phyloP scores from a whole-genome alignment of 2,888 invertebrate genomes.

The Eupithecia vulgata region DNA sequence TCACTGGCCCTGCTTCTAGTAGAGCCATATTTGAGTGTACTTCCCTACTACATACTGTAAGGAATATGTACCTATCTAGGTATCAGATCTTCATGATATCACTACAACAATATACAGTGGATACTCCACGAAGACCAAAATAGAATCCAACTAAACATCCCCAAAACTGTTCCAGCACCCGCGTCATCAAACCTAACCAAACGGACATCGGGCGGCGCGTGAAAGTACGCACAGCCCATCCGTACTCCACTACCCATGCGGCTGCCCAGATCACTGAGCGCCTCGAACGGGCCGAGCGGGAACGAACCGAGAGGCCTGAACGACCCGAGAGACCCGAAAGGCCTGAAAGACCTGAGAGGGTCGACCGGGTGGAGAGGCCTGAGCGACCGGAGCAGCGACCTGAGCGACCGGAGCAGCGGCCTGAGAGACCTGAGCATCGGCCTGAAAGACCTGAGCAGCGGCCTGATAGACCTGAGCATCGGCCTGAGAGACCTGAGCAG shows the following conservation, averaged over 20 bases:
- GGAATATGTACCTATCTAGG: no score
- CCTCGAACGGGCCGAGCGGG: conserved; percentile 40
- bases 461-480: conserved; percentile 60
- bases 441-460: conserved; percentile 61
- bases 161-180: conserved; percentile 86
- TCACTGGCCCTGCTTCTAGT: no score
- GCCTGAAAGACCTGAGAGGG: conserved; percentile 59
- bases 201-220: conserved; percentile 95
- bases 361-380: conserved; percentile 61
- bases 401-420: conserved; percentile 49
- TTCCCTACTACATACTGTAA: no score
- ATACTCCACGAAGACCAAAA: no score
- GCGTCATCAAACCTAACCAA: conserved; percentile 96
- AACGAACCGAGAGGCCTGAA: conserved; percentile 58
- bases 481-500: conserved; percentile 42
- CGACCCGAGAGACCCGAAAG: conserved; percentile 52
- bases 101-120: no score
- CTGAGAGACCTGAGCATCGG: conserved; percentile 47
- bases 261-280: conserved; percentile 63
- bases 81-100: no score
- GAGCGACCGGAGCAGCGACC: conserved; percentile 65
- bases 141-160: not conserved
- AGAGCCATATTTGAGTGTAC: no score
- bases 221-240: conserved; percentile 86
- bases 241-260: conserved; percentile 66